phyloP scores from a whole-genome alignment of 2,797 vertebrate species.

The Syngnathus rostellatus region DNA sequence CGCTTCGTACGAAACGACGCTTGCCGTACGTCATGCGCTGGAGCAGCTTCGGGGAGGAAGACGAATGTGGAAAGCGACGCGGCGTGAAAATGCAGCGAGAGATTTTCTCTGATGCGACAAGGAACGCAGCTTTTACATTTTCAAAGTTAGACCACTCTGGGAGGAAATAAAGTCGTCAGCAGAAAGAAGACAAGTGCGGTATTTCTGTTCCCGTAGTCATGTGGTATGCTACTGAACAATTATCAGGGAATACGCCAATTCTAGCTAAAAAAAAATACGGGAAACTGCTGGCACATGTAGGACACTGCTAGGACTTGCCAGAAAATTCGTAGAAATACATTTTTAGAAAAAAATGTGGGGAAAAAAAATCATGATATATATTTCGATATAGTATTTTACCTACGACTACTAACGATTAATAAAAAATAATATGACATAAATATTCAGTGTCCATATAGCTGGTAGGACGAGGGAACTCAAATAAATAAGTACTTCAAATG shows the following conservation, averaged over 20 bases:
- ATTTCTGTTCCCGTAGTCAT: not conserved
- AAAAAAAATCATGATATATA: no score
- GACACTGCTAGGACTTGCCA: not conserved
- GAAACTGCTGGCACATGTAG: no score
- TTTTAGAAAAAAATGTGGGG: no score
- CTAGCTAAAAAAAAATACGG: no score
- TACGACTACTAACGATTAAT: no score
- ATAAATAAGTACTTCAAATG: no score
- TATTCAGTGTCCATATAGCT: no score
- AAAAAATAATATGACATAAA: no score
- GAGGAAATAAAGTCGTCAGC: not conserved
- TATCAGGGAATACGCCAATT: no score
- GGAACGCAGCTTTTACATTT: conserved; percentile 28
- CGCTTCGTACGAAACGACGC: conserved; percentile 16
- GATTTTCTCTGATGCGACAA: conserved; percentile 2
- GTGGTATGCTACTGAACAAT: not conserved
- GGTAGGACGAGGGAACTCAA: no score
- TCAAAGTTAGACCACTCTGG: not conserved
- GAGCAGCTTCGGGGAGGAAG: conserved; percentile 7
- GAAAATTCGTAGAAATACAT: not conserved
- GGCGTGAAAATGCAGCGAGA: conserved; percentile 43
- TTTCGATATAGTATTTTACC: no score
- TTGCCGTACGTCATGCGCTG: conserved; percentile 39
- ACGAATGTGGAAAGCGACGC: conserved; percentile 30
- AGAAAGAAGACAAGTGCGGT: not conserved